Evolutionary conservation across 2,888 invertebrate genomes (phyloP), one percentile per base, ranked within the genome.

Genomic region (Orchesella flavescens): DNA sequence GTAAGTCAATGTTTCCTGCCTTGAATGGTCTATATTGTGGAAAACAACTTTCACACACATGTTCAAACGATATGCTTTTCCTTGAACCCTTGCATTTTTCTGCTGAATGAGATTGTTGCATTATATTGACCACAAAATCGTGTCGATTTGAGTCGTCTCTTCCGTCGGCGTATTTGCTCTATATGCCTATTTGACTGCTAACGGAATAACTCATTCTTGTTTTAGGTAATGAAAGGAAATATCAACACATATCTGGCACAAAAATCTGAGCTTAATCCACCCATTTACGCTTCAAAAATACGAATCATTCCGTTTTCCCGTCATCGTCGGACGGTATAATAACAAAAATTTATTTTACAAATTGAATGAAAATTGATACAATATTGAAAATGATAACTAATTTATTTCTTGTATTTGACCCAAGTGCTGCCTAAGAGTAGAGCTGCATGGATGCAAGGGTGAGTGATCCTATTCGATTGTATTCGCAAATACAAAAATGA

Each of bases 401-500:
- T n/a, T n/a, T n/a, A n/a, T n/a, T n/a, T n/a, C n/a, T n/a, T n/a
- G n/a, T n/a, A n/a, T n/a, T n/a, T n/a, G n/a, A n/a, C n/a, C n/a
- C n/a, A n/a, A n/a, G n/a, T n/a, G n/a, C 73, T 97, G 97, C 91
- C 95, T 97, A 95, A 91, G 97, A 84, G 95, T 97, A 46, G 97
- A 97, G 90, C 90, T 97, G 43, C 96, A 96, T 90, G 97, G 97
- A 24, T 97, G 97, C 90, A 92, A 92, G 55, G 96, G 96, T 94
- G 94, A 93, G 89, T 63, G 24, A 24, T 63, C 7, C 7, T 17
- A 5, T 53, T 17, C 17, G 53, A 17, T 53, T 13, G 3, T 53
- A n/a, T 53, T 53, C 2, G 15, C 53, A 53, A n/a, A 53, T 53
- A 13, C 53, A 53, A 53, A 34, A 34, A 34, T 34, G 34, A 34